Evolutionary conservation across 2,888 invertebrate genomes (phyloP).

Genomic region (Baccha elongata): DNA sequence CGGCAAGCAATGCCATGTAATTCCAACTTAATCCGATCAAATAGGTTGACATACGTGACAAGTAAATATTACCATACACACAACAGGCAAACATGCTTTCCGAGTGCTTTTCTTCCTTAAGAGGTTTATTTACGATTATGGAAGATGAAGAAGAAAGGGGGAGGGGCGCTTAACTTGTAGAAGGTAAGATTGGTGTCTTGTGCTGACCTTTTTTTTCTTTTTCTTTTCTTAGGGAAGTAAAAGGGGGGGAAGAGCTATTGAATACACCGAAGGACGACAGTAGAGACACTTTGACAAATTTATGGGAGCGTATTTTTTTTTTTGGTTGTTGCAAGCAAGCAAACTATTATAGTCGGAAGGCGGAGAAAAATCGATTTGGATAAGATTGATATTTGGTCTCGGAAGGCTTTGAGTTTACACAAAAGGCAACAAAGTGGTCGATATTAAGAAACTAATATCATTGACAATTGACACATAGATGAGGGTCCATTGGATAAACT

Average conservation of each 20-base stretch:
- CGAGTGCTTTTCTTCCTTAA: conserved; percentile 70
- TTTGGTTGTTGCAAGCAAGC: conserved; percentile 8
- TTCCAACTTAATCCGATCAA: conserved; percentile 74
- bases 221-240: conserved; percentile 29
- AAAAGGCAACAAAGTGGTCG: conserved; percentile 26
- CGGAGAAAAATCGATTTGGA: conserved; percentile 50
- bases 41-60: conserved; percentile 75
- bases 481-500: conserved; percentile 16
- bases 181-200: conserved; percentile 53
- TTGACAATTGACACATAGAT: conserved; percentile 41
- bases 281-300: conserved; percentile 59
- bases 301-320: conserved; percentile 37
- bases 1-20: conserved; percentile 73
- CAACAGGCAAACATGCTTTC: conserved; percentile 70
- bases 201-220: conserved; percentile 52
- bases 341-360: conserved; percentile 26
- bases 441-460: conserved; percentile 39
- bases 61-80: conserved; percentile 75
- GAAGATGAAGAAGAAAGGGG: neutral
- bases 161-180: neutral
- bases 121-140: conserved; percentile 69
- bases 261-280: conserved; percentile 4
- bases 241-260: neutral
- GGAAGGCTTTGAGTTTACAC: conserved; percentile 23
- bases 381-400: conserved; percentile 30